phyloP scores from a whole-genome alignment of 2,888 invertebrate species.

The Dasysyrphus tricinctus region DNA sequence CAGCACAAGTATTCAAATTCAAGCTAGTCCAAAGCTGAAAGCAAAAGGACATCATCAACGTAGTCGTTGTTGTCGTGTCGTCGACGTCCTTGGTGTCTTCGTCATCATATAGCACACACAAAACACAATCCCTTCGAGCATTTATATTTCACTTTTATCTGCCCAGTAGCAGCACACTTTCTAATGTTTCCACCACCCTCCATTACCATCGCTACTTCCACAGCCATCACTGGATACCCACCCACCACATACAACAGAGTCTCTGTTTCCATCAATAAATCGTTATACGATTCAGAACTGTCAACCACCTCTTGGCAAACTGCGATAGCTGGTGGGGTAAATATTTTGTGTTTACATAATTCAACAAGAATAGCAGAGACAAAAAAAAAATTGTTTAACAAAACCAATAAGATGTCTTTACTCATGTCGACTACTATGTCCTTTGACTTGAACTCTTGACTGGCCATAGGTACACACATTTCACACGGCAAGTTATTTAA shows the following conservation, averaged over 20 bases:
- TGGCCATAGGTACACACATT: background rate
- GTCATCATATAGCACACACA: background rate
- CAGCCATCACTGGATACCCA: no score
- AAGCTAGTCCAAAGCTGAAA: background rate
- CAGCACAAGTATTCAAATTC: slow-evolving; percentile 18
- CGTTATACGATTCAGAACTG: slow-evolving; percentile 16
- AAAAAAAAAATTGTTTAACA: background rate
- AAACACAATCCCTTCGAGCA: slow-evolving; percentile 32
- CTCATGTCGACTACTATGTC: slow-evolving; percentile 10
- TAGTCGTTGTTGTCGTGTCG: background rate
- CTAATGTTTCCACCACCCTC: background rate
- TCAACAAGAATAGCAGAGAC: background rate
- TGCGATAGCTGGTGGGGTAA: background rate
- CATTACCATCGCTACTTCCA: background rate
- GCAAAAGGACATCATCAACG: slow-evolving; percentile 16
- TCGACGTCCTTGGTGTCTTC: background rate
- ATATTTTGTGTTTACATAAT: slow-evolving; percentile 29
- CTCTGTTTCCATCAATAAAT: slow-evolving; percentile 34
- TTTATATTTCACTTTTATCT: slow-evolving; percentile 47
- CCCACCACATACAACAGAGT: background rate
- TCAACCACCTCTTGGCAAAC: slow-evolving; percentile 6
- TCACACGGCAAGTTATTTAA: background rate
- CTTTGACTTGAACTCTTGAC: slow-evolving; percentile 10
- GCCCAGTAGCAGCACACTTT: slow-evolving; percentile 25
- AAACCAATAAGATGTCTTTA: slow-evolving; percentile 6